Evolutionary conservation across 1,140 invertebrate species (phyloP).

Genomic region (Drosophila orosa): DNA sequence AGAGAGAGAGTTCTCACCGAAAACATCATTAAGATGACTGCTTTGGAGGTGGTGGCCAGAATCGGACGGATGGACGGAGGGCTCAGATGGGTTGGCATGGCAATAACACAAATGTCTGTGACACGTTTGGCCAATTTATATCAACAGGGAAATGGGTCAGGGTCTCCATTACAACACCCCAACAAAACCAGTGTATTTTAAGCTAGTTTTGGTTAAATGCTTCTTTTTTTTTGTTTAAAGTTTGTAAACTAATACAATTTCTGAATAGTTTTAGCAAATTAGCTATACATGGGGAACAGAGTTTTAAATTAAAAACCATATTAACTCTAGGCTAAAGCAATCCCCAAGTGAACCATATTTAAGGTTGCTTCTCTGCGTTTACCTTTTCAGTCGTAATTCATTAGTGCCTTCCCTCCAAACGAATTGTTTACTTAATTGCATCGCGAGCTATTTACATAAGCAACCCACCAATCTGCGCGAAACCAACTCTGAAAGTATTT

Average conservation of each 20-base stretch:
- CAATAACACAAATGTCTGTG: slow-evolving; percentile 69
- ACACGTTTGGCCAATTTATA: slow-evolving; percentile 68
- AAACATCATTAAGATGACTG: slow-evolving; percentile 63
- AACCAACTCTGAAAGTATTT: slow-evolving; percentile 17
- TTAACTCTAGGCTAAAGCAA: background rate
- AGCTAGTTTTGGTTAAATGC: background rate
- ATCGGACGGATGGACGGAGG: slow-evolving; percentile 1
- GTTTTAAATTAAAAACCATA: background rate
- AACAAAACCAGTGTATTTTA: background rate
- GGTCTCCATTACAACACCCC: background rate
- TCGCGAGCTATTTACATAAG: slow-evolving; percentile 34
- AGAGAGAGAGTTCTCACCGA: slow-evolving; percentile 50
- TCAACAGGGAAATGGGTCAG: slow-evolving; percentile 11
- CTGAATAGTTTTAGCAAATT: background rate
- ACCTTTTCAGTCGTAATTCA: slow-evolving; percentile 23
- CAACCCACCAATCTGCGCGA: slow-evolving; percentile 10
- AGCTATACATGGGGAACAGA: background rate
- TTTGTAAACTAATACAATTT: background rate
- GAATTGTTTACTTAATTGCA: slow-evolving; percentile 34
- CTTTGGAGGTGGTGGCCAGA: slow-evolving; percentile 8
- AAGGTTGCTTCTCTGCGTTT: background rate
- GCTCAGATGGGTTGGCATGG: slow-evolving; percentile 22
- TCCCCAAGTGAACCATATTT: slow-evolving; percentile 2
- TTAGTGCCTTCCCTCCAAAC: slow-evolving; percentile 15
- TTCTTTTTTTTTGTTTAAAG: background rate